Conservation (phyloP, 2,888 invertebrate species). For the Lasius fuliginosus region DNA sequence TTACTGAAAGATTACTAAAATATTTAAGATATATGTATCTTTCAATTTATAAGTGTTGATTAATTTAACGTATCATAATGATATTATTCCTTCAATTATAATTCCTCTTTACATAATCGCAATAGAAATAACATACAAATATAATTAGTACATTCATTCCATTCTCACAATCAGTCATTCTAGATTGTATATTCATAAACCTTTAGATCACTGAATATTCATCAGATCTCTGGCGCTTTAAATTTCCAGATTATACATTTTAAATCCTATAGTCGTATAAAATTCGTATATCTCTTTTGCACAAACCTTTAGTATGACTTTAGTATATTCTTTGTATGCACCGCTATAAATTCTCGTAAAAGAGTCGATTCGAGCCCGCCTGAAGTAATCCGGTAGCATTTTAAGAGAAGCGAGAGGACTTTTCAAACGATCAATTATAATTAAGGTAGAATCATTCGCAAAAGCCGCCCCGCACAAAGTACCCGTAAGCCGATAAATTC, state of each 20-base stretch:
- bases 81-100: background rate
- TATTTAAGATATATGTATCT: background rate
- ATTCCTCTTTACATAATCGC: background rate
- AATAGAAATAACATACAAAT: background rate
- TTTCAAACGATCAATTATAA: constrained; percentile 41
- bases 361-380: background rate
- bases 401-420: constrained; percentile 11
- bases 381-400: constrained; percentile 10
- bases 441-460: background rate
- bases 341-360: background rate
- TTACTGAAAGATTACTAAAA: background rate
- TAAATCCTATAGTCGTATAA: background rate
- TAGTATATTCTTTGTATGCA: background rate
- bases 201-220: background rate
- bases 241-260: background rate
- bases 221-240: background rate
- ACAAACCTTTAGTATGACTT: background rate
- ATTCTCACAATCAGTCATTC: background rate
- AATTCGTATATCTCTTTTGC: background rate
- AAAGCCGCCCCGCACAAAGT: constrained; percentile 12
- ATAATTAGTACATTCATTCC: background rate
- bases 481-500: constrained; percentile 21
- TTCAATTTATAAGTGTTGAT: background rate
- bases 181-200: background rate
- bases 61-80: background rate